Evolutionary conservation across 2,797 vertebrate genomes (phyloP), one percentile per base, ranked within the genome.

Genomic region (Myioborus miniatus): DNA sequence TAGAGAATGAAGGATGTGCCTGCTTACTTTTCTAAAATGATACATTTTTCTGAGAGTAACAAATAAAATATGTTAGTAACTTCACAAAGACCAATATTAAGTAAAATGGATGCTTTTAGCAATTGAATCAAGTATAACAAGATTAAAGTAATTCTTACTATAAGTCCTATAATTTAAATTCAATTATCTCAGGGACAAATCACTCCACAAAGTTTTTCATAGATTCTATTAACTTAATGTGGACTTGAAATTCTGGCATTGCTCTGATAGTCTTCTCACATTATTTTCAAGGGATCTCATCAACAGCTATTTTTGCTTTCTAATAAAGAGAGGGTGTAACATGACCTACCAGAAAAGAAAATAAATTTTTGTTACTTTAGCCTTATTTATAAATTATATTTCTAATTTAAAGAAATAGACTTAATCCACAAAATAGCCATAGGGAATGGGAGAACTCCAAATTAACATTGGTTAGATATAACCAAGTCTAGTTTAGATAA

Each of bases 131-230:
- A 89, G 63, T 79, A 67, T 72, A 94, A 84, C 11, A 47, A 76
- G 88, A 87, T 94, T 87, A 84, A 93, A 94, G 43, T 86, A 87
- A 89, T 94, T 79, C 34, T 72, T 90, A 65, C 67, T 69, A 56
- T 70, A 89, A 95, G 78, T 94, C 62, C 69, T 70, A 52, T 76
- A 65, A 90, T 88, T 92, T 84, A 86, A 89, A 86, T 93, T 94
- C 29, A 79, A 2, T 91, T 93, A 79, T 67, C 67, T 72, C 44
- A 32, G 65, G 55, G 49, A 90, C 15, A 92, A 89, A 94, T 82
- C 39, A 7, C 74, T 79, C 70, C 5, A 3, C 44, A 65, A 95
- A 94, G n/a, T 88, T 94, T 88, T 94, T 83, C 46, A 60, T 36
- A 49, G 50, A 37, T 56, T 59, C 55, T 91, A 72, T 79, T 89